Evolutionary conservation across 2,113 vertebrate species (phyloP).

Genomic region (Romanogobio albipinnatus): DNA sequence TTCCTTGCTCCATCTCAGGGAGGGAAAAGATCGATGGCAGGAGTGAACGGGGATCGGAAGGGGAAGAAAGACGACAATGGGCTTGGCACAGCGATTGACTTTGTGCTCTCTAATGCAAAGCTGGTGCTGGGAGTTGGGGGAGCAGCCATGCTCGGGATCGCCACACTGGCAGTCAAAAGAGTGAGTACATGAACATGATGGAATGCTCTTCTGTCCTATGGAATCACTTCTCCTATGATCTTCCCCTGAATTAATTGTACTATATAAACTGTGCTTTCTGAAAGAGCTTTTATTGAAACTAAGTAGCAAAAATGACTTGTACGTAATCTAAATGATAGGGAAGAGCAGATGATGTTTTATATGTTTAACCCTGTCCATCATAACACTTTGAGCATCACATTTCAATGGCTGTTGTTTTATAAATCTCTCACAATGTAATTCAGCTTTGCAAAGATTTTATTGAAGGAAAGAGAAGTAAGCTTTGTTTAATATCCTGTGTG

Average conservation of each 20-base stretch:
- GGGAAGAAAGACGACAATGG: slow-evolving; percentile 96
- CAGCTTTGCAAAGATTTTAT: not conserved
- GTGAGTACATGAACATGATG: slow-evolving; percentile 71
- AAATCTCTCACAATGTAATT: not conserved
- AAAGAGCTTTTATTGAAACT: not conserved
- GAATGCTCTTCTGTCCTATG: not conserved
- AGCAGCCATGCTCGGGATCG: slow-evolving; percentile 96
- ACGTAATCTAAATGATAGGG: not conserved
- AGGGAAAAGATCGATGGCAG: slow-evolving; percentile 79
- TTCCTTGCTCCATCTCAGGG: not conserved
- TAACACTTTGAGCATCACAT: not conserved
- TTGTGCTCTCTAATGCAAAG: slow-evolving; percentile 95
- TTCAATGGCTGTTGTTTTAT: not conserved
- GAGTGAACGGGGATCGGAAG: slow-evolving; percentile 84
- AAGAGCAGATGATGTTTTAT: not conserved
- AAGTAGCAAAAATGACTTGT: not conserved
- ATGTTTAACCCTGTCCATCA: not conserved
- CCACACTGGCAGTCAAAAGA: slow-evolving; percentile 93
- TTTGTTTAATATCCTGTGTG: not conserved
- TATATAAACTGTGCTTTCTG: not conserved
- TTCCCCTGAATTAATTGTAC: not conserved
- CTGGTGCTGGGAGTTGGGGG: slow-evolving; percentile 96
- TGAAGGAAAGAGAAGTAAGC: not conserved
- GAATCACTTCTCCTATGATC: not conserved
- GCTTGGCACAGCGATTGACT: slow-evolving; percentile 93